Evolutionary conservation across 2,888 invertebrate species (phyloP).

Genomic region (Kryphioiulus occultus): DNA sequence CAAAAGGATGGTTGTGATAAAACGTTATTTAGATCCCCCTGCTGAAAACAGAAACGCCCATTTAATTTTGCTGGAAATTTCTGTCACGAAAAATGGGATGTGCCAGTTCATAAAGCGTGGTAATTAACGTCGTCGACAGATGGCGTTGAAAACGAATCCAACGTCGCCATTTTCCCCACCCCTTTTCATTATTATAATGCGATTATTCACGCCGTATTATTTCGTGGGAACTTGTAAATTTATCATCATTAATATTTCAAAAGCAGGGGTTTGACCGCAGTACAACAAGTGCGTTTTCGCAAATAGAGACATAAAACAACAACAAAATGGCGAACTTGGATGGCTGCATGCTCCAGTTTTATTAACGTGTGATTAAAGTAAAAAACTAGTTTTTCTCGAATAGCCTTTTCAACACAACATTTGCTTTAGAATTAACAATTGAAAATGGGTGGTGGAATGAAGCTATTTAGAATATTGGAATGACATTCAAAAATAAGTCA

Average conservation of each 20-base stretch:
- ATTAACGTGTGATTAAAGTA: too few relatives aligned
- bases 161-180: neutral
- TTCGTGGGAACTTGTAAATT: neutral
- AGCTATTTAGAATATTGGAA: too few relatives aligned
- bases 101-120: neutral
- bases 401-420: too few relatives aligned
- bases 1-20: neutral
- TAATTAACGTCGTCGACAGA: neutral
- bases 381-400: too few relatives aligned
- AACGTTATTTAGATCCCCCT: neutral
- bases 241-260: slow-evolving; percentile 20
- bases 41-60: neutral
- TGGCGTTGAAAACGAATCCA: neutral
- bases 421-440: too few relatives aligned
- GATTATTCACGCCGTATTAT: neutral
- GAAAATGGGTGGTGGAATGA: too few relatives aligned
- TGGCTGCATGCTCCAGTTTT: too few relatives aligned
- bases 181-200: neutral
- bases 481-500: too few relatives aligned
- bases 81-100: neutral
- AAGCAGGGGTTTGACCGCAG: neutral
- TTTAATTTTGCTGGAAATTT: neutral
- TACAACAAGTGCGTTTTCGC: too few relatives aligned
- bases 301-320: too few relatives aligned
- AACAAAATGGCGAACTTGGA: too few relatives aligned